Evolutionary conservation across 2,797 vertebrate species (phyloP), one percentile per base, ranked within the genome.

Genomic region (Trematomus bernacchii): DNA sequence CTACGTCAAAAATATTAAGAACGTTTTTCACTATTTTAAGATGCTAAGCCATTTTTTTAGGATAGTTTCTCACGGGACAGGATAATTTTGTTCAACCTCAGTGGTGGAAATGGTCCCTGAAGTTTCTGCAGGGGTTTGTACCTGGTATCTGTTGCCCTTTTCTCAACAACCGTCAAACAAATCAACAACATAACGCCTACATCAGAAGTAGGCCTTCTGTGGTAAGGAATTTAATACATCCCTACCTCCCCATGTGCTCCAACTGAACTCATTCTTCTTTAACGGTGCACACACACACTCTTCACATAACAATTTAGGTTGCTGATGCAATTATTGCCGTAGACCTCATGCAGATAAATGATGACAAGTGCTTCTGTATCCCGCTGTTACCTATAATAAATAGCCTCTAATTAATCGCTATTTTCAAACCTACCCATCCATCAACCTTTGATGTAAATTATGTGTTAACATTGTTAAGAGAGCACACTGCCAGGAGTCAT

Each of bases 251-350:
- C 51, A 64, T 62, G 50, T 40, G 55, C 48, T 46, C 6, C 0
- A 27, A 70, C 55, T 66, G 27, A 71, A 85, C 71, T 64, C 7
- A 77, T 85, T 78, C 40, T 43, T 87, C 69, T 72, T 76, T 76
- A 71, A 78, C 33, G 57, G 27, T 62, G 12, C 60, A 77, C 46
- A 66, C 46, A 65, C 14, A 70, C 60, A 37, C 55, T 42, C 42
- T 40, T 18, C 43, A 40, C 53, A 64, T 61, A 82, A 73, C 27
- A 71, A 54, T 50, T 69, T 73, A 72, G 74, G 68, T 76, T 87
- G 52, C 78, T 92, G 84, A 90, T 90, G 92, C 90, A 90, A 90
- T 88, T 76, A 83, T 89, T 90, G 78, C 85, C 53, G 47, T 73
- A 21, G 78, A 76, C 80, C 77, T 80, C 87, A 85, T 72, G 79